phyloP scores from a whole-genome alignment of 1,140 invertebrate species.

The Trichogramma pretiosum region DNA sequence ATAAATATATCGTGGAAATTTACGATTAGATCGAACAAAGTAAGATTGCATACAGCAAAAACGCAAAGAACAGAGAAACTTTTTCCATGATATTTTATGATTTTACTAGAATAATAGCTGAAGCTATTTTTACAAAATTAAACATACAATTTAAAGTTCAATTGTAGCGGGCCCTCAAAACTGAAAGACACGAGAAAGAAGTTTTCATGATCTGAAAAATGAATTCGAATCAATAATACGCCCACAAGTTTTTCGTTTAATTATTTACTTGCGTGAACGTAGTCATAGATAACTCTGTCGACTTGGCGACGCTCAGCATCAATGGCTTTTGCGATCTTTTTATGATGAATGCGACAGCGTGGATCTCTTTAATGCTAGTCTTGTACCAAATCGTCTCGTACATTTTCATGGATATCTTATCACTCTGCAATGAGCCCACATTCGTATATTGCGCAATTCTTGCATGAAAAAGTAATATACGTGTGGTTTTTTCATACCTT shows the following conservation, averaged over 20 bases:
- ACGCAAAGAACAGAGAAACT: too few relatives aligned
- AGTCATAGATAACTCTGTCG: neutral
- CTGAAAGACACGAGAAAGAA: conserved; percentile 2
- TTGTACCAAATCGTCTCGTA: conserved; percentile 4
- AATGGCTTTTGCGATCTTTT: conserved; percentile 1
- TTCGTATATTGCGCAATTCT: neutral
- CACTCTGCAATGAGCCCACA: neutral
- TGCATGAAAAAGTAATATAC: neutral
- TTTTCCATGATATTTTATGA: too few relatives aligned
- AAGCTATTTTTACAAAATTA: too few relatives aligned
- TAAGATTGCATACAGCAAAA: too few relatives aligned
- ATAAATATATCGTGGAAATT: too few relatives aligned
- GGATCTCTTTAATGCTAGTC: neutral
- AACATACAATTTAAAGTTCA: too few relatives aligned
- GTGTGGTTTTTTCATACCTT: neutral
- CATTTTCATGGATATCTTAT: neutral
- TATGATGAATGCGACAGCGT: neutral
- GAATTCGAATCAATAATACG: neutral
- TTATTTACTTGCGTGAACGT: neutral
- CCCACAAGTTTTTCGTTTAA: neutral
- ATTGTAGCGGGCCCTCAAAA: neutral
- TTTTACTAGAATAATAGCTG: too few relatives aligned
- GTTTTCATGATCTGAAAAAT: conserved; percentile 7
- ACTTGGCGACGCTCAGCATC: neutral
- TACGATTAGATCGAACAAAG: too few relatives aligned